A percentile compares a stretch with the other conserved stretches of the same genome.
Evolutionary conservation across 2,113 vertebrate species (phyloP).

Genomic region (Potamarius usumacintae): DNA sequence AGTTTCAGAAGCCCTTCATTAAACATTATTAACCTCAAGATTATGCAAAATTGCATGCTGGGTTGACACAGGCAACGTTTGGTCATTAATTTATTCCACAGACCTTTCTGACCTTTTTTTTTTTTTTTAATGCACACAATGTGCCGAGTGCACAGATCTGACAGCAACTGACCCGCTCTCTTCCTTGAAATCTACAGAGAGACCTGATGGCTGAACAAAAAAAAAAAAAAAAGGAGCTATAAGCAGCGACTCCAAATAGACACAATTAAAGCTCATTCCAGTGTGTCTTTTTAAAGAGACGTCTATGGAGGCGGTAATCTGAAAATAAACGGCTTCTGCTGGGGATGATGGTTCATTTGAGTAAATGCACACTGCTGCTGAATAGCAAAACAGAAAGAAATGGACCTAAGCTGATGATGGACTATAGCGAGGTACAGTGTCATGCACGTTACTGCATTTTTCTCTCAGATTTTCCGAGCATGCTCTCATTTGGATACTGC

Average conservation of each 20-base stretch:
- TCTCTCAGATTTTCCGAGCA: neutral
- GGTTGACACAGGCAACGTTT: neutral
- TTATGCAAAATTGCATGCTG: conserved; percentile 19
- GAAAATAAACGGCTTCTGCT: conserved; percentile 23
- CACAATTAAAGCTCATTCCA: conserved; percentile 32
- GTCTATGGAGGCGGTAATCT: conserved; percentile 4
- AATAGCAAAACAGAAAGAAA: neutral
- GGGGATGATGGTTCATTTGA: conserved; percentile 25
- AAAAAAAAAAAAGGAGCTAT: neutral
- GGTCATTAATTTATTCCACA: conserved; percentile 22
- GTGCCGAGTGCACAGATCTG: neutral
- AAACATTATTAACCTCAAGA: conserved; percentile 26
- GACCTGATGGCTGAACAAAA: conserved; percentile 17
- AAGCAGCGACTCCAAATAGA: conserved; percentile 20
- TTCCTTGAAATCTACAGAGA: conserved; percentile 22
- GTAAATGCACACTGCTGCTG: neutral
- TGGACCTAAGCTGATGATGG: neutral
- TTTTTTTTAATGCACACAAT: conserved; percentile 3
- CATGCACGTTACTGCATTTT: neutral
- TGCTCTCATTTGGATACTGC: neutral
- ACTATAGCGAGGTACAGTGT: neutral
- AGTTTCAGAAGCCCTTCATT: conserved; percentile 12
- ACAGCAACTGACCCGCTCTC: conserved; percentile 10
- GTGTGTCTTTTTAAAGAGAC: conserved; percentile 32
- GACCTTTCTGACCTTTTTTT: conserved; percentile 11